Percentiles rank a stretch among this genome's conserved stretches.
phyloP scores from a whole-genome alignment of 2,113 vertebrate species.

The Delphinapterus leucas region DNA sequence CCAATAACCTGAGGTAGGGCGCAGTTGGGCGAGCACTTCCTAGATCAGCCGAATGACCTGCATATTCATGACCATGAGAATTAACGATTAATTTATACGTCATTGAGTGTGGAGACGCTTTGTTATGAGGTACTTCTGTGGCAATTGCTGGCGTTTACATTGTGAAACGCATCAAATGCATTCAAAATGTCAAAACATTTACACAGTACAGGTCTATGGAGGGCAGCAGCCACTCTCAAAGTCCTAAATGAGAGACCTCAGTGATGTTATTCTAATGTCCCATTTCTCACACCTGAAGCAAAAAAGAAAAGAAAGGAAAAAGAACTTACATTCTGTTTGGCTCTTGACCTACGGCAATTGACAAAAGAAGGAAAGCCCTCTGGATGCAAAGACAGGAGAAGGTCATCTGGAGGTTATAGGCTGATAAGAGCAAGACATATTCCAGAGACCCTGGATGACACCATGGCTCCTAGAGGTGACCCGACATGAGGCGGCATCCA shows the following conservation, averaged over 20 bases:
- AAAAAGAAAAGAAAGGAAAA: too few species aligned
- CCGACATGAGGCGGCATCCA: accelerated
- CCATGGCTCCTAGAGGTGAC: accelerated
- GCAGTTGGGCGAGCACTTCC: neutral
- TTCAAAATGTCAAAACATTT: neutral
- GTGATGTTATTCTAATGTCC: accelerated
- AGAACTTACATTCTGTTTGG: accelerated
- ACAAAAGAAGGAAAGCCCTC: neutral
- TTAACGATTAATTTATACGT: accelerated
- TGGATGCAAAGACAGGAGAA: too few species aligned
- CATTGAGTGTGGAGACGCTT: neutral
- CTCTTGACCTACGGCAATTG: neutral
- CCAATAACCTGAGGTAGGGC: neutral
- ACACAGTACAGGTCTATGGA: accelerated
- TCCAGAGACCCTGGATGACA: accelerated
- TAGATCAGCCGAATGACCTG: accelerated
- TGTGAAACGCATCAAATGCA: too few species aligned
- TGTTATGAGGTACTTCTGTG: too few species aligned
- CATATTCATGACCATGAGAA: accelerated
- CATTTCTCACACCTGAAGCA: too few species aligned
- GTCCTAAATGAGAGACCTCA: neutral
- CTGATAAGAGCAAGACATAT: neutral
- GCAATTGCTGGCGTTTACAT: accelerated
- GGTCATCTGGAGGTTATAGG: neutral
- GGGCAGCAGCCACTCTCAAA: neutral